Base-by-base conservation (phyloP, 2,888 invertebrate genomes). In the Coelopa pilipes region DNA sequence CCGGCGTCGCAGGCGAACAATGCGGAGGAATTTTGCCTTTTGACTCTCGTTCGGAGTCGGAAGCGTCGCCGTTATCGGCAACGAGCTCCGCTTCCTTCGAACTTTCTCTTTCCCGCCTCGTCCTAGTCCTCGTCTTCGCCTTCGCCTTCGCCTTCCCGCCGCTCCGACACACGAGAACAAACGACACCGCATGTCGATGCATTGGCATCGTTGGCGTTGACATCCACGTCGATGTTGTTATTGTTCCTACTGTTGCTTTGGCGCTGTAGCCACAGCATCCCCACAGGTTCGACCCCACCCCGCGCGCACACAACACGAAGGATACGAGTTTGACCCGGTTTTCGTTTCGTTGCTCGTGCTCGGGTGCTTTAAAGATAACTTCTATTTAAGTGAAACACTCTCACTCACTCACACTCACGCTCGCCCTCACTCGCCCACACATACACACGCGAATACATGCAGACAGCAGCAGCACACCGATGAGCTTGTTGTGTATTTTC, bases 301-400 rank as follows among this genome's bases (percentile, higher is more conserved):
- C 12, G 17, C 24, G 57, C n/a, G 9, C 17, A 55, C 11, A n/a
- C 21, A 62, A 10, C 62, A 49, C 15, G 62, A 66, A 49, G 49
- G 21, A 49, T 59, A 24, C 59, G 46, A 65, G 19, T 71, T 71
- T 71, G 71, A 71, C 71, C 71, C 71, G 53, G 55, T 71, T 71
- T 71, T 55, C 46, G 63, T 65, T 65, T 21, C 24, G 57, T n/a
- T 62, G 17, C 24, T 15, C 19, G 21, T 68, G 68, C 24, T 34
- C 53, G 46, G 50, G 50, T 53, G 10, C 45, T 49, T 57, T 10
- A 46, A 53, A 19, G 11, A 1, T 62, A 57, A 21, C 47, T 49
- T 19, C 67, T 55, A 66, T 71, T 19, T 49, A 34, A 21, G 21
- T 24, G 66, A 60, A 60, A 67, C 24, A 34, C 34, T 34, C 34